phyloP scores from a whole-genome alignment of 2,888 invertebrate species.

The Spodoptera littoralis region DNA sequence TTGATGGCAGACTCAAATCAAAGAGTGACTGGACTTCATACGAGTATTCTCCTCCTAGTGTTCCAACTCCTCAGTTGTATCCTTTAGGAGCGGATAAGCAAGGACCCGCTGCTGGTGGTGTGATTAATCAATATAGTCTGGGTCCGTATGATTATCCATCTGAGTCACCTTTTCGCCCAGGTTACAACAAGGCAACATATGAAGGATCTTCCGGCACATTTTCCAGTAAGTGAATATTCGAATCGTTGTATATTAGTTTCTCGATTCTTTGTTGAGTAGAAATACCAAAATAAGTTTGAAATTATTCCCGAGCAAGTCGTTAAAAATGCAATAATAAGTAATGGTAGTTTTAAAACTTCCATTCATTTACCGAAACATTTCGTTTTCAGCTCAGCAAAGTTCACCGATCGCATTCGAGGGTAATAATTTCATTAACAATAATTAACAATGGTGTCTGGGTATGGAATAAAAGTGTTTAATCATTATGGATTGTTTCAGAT shows the following conservation, averaged over 20 bases:
- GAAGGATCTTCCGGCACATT: background rate
- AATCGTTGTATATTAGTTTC: no score
- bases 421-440: constrained; percentile 52
- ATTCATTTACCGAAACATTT: constrained; percentile 45
- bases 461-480: constrained; percentile 40
- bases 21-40: constrained; percentile 29
- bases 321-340: constrained; percentile 33
- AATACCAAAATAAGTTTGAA: constrained; percentile 1
- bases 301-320: constrained; percentile 14
- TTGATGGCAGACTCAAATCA: constrained; percentile 7
- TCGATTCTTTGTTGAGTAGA: no score
- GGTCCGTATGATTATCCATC: constrained; percentile 27
- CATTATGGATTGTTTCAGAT: constrained; percentile 59
- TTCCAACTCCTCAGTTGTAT: constrained; percentile 39
- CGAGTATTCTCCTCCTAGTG: constrained; percentile 16
- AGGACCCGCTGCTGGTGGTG: constrained; percentile 21
- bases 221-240: constrained; percentile 27
- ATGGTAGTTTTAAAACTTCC: constrained; percentile 36
- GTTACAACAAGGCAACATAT: constrained; percentile 5
- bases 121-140: constrained; percentile 12
- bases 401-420: constrained; percentile 39
- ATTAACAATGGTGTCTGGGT: constrained; percentile 34
- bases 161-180: constrained; percentile 21
- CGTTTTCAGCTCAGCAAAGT: constrained; percentile 45
- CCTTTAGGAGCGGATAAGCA: constrained; percentile 39